phyloP scores from a whole-genome alignment of 2,797 vertebrate species.

The Botia almorhae region DNA sequence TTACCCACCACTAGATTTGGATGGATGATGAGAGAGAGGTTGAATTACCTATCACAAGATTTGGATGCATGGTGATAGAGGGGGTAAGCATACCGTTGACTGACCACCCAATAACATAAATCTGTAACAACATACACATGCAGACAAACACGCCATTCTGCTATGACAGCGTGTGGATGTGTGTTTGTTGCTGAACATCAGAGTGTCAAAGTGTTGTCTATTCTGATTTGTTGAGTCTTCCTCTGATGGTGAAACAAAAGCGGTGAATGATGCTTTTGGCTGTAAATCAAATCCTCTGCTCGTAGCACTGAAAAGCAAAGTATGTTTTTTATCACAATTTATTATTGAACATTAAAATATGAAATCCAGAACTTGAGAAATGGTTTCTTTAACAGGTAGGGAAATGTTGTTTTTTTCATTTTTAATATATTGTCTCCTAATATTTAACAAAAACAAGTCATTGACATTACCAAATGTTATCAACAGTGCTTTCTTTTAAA shows the following conservation, averaged over 20 bases:
- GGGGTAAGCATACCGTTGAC: background rate
- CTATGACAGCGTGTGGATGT: constrained; percentile 14
- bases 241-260: constrained; percentile 14
- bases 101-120: constrained; percentile 40
- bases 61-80: background rate
- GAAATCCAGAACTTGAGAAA: constrained; percentile 40
- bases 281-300: constrained; percentile 38
- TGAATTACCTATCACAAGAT: too few species aligned
- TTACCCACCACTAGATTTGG: constrained; percentile 42
- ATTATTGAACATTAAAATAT: constrained; percentile 56
- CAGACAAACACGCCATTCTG: background rate
- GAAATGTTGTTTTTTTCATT: constrained; percentile 11
- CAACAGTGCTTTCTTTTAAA: constrained; percentile 48
- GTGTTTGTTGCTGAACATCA: constrained; percentile 13
- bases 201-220: constrained; percentile 30
- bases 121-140: background rate
- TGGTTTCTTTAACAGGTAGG: constrained; percentile 14
- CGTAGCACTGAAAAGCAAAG: constrained; percentile 38
- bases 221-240: constrained; percentile 30
- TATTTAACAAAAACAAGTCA: constrained; percentile 37
- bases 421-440: constrained; percentile 15
- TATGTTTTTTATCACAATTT: constrained; percentile 56
- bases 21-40: background rate
- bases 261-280: constrained; percentile 40
- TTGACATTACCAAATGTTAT: constrained; percentile 53